These are phyloP conservation scores for Ptiloglossa arizonensis DNA, from an alignment of 1,140 invertebrate species.

Conservation along the genomic window DNA sequence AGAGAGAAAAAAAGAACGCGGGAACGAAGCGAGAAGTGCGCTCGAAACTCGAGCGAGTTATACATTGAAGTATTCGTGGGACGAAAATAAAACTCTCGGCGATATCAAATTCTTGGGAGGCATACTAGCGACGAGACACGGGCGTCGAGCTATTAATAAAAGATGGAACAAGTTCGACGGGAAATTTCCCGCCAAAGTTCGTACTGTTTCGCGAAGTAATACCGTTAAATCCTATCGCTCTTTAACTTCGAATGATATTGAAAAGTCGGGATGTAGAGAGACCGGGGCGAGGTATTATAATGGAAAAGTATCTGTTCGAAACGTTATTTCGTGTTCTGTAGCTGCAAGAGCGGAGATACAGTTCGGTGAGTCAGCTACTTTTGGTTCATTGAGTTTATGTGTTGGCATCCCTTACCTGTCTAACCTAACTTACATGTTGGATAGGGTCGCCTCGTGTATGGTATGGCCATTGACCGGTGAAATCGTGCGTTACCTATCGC, in stretches of 20 bases:
- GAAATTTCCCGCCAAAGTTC: constrained; percentile 2
- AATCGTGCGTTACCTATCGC: too few species aligned
- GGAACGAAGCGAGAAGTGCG: not conserved
- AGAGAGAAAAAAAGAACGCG: not conserved
- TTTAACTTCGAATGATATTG: constrained; percentile 15
- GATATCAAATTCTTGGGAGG: not conserved
- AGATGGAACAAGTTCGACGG: not conserved
- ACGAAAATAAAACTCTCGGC: not conserved
- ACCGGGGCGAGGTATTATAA: too few species aligned
- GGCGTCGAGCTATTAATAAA: constrained; percentile 22
- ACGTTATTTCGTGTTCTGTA: too few species aligned
- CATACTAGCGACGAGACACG: constrained; percentile 10
- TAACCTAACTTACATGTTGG: too few species aligned
- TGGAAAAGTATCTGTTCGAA: too few species aligned
- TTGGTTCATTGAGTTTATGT: too few species aligned
- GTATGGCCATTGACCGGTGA: too few species aligned
- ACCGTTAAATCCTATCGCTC: not conserved
- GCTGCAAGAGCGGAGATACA: too few species aligned
- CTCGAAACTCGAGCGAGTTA: constrained; percentile 8
- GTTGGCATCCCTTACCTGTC: too few species aligned
- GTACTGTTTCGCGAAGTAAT: not conserved
- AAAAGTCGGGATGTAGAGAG: constrained; percentile 25
- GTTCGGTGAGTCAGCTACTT: too few species aligned
- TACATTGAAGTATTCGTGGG: not conserved
- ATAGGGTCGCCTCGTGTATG: too few species aligned